phyloP scores from a whole-genome alignment of 2,797 vertebrate genomes.

The Tokudaia muenninki region DNA sequence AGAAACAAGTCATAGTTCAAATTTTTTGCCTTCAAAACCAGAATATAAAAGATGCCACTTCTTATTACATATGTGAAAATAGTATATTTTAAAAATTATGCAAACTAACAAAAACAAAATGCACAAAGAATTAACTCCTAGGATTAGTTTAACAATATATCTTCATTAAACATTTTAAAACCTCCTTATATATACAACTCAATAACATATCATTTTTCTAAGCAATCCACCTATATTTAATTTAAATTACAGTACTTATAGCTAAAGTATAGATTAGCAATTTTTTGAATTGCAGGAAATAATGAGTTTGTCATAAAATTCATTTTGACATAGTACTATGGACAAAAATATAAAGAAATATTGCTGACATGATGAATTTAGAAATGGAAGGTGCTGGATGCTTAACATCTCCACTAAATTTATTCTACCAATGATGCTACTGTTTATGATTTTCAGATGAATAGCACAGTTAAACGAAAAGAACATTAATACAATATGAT shows the following conservation, averaged over 20 bases:
- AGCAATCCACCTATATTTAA: background rate
- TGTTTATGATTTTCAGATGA: conserved; percentile 89
- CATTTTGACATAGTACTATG: background rate
- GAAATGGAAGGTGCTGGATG: conserved; percentile 83
- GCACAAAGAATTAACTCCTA: background rate
- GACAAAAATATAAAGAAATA: conserved; percentile 76
- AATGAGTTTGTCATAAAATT: conserved; percentile 3
- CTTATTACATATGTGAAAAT: background rate
- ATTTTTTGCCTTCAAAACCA: background rate
- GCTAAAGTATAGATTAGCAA: background rate
- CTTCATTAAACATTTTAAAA: background rate
- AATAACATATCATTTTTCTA: background rate
- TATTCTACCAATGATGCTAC: conserved; percentile 86
- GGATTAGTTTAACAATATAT: background rate
- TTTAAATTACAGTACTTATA: conserved; percentile 4
- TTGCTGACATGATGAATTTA: conserved; percentile 85
- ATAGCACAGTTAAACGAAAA: conserved; percentile 88
- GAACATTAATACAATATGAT: conserved; percentile 89
- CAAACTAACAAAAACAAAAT: background rate
- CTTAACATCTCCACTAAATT: conserved; percentile 85
- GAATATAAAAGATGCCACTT: background rate
- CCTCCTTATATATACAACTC: background rate
- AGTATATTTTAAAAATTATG: background rate
- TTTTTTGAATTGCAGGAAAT: background rate
- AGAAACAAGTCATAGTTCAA: background rate